Evolutionary conservation across 2,797 vertebrate species (phyloP).

Genomic region (Ceryle rudis): DNA sequence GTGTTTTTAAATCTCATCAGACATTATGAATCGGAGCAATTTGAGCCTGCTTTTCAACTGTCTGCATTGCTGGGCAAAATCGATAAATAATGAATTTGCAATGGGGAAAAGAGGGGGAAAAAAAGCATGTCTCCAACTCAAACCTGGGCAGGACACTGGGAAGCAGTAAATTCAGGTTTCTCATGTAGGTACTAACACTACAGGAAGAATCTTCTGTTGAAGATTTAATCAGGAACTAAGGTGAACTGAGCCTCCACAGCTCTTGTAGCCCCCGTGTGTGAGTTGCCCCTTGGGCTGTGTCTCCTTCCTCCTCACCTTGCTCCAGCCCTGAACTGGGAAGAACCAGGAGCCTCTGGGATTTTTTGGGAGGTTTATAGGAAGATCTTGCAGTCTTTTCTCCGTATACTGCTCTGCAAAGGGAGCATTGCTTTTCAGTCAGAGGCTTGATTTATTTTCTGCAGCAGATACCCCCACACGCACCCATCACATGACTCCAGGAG

Average conservation of each 20-base stretch:
- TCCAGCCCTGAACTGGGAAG: neutral
- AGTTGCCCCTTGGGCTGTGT: neutral
- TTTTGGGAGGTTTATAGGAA: neutral
- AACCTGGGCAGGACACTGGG: neutral
- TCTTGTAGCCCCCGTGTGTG: neutral
- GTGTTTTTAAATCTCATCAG: conserved; percentile 45
- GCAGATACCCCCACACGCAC: neutral
- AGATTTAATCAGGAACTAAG: neutral
- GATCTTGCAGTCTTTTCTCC: neutral
- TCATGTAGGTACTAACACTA: neutral
- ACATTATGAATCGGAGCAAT: conserved; percentile 6
- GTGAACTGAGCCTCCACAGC: neutral
- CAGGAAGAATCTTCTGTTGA: neutral
- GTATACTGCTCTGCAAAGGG: neutral
- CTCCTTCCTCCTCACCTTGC: neutral
- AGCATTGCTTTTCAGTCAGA: neutral
- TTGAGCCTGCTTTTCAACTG: conserved; percentile 9
- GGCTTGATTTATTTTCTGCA: neutral
- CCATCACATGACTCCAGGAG: neutral
- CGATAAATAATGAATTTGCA: conserved; percentile 53
- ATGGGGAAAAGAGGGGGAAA: neutral
- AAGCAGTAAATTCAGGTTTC: neutral
- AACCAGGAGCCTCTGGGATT: neutral
- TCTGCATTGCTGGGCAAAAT: neutral
- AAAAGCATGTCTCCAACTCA: neutral